A percentile compares a stretch with the other conserved stretches of the same genome.
phyloP scores from a whole-genome alignment of 2,797 vertebrate genomes.

The Coilia nasus region DNA sequence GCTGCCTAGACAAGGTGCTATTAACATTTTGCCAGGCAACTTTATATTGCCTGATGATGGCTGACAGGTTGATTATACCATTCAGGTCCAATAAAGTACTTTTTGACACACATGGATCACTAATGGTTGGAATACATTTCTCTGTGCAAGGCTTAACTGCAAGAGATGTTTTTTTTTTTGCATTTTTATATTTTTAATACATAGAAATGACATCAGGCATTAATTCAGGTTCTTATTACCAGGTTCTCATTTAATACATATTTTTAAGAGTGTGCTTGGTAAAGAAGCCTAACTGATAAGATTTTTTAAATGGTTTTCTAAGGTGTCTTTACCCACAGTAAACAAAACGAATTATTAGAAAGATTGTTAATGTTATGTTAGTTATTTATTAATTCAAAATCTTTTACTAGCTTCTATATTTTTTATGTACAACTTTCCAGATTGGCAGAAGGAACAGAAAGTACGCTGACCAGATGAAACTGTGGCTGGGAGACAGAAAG shows the following conservation, averaged over 20 bases:
- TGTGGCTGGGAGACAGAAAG: neutral
- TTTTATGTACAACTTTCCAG: neutral
- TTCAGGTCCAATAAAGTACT: neutral
- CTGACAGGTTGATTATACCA: conserved; percentile 1
- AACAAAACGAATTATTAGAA: neutral
- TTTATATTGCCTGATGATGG: neutral
- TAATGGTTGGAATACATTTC: neutral
- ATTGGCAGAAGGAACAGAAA: neutral
- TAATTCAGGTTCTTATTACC: neutral
- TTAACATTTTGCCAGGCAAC: neutral
- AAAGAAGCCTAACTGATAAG: neutral
- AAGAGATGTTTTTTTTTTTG: too few relatives aligned
- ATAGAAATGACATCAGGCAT: neutral
- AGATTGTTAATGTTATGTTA: neutral
- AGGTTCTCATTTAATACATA: too few relatives aligned
- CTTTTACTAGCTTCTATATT: neutral
- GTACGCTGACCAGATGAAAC: neutral
- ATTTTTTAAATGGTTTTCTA: neutral
- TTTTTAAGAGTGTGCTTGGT: neutral
- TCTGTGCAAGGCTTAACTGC: neutral
- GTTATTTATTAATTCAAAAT: too few relatives aligned
- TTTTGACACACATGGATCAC: neutral
- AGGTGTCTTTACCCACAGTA: neutral
- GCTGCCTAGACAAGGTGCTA: neutral
- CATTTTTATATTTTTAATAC: neutral